Percentiles rank a stretch among this genome's conserved stretches.
Conservation (phyloP, 2,797 vertebrate species). For the Chiroxiphia lanceolata region DNA sequence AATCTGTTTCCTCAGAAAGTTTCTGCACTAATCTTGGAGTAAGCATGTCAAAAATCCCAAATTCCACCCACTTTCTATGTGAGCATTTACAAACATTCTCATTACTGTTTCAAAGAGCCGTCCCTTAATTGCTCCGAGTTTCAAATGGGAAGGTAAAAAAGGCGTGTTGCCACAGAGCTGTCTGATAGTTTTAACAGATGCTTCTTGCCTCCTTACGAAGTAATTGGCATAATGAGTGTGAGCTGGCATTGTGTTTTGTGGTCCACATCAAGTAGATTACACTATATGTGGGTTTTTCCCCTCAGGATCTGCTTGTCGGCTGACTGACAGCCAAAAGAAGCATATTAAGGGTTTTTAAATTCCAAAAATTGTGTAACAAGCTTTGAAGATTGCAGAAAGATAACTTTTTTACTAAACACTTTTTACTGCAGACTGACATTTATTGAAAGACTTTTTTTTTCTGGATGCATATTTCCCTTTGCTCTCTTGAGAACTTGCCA, state of each 20-base stretch:
- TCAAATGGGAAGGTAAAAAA: background rate
- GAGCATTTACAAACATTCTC: background rate
- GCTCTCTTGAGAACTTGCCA: background rate
- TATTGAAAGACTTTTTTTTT: background rate
- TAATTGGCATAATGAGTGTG: background rate
- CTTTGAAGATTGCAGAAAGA: background rate
- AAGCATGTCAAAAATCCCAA: background rate
- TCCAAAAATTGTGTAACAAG: background rate
- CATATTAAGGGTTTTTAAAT: background rate
- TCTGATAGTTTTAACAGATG: background rate
- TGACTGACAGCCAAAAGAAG: background rate
- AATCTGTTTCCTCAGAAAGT: background rate
- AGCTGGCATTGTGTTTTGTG: background rate
- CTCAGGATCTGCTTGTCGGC: background rate
- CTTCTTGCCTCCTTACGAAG: background rate
- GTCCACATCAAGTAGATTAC: background rate
- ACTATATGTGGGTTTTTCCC: background rate
- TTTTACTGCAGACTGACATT: background rate
- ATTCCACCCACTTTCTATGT: background rate
- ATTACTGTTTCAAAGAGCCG: background rate
- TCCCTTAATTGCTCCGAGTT: background rate
- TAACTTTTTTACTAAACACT: background rate
- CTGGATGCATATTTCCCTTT: background rate
- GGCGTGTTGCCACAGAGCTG: background rate
- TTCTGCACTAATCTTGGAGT: background rate